Conservation (phyloP, 2,797 vertebrate genomes). For the Heteromormyrus szaboi region DNA sequence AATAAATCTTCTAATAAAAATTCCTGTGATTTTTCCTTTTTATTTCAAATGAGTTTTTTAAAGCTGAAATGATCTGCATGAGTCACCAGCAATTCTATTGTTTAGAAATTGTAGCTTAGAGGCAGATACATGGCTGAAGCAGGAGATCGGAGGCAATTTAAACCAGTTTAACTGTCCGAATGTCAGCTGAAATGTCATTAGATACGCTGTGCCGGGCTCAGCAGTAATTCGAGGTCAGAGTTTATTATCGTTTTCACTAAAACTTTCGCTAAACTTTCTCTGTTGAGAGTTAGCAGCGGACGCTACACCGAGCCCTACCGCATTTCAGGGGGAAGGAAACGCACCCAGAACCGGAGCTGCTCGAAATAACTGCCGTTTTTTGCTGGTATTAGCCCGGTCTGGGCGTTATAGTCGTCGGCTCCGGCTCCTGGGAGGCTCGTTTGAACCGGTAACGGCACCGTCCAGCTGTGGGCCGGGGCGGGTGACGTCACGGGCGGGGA, state of each 20-base stretch:
- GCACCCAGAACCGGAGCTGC: not conserved
- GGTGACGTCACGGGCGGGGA: slow-evolving; percentile 37
- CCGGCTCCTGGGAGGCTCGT: not conserved
- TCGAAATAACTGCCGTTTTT: not conserved
- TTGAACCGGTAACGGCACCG: slow-evolving; percentile 14
- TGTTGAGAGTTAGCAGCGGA: not conserved
- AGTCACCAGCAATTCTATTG: not conserved
- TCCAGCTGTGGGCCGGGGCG: slow-evolving; percentile 15
- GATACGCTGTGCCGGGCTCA: not conserved
- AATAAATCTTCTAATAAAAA: not conserved
- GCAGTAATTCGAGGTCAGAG: not conserved
- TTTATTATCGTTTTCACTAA: not conserved
- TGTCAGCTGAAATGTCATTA: not conserved
- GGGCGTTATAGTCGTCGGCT: not conserved
- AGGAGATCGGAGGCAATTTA: not conserved
- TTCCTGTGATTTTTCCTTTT: not conserved
- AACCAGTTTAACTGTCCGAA: not conserved
- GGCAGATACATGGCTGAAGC: not conserved
- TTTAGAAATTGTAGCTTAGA: not conserved
- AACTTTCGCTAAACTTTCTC: slow-evolving; percentile 6
- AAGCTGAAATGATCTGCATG: not conserved
- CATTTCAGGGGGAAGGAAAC: not conserved
- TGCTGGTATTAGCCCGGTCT: not conserved
- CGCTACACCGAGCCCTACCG: not conserved
- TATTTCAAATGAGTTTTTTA: not conserved